Evolutionary conservation across 2,888 invertebrate genomes (phyloP), one percentile per base, ranked within the genome.

Genomic region (Macrosiphum euphorbiae): DNA sequence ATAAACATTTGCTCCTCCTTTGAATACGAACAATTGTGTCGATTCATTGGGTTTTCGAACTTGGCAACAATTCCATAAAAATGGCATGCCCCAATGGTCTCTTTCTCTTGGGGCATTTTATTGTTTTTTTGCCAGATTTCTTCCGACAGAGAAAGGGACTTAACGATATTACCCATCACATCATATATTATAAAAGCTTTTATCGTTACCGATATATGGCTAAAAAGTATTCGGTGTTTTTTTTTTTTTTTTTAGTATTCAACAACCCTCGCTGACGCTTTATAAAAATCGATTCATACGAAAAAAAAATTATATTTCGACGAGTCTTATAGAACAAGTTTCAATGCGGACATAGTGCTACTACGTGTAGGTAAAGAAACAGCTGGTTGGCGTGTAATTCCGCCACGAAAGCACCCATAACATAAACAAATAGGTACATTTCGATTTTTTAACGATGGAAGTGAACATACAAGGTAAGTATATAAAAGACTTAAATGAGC

Each of bases 81-180:
- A 87, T n/a, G 86, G 86, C 86, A 20, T 92, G 91, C 86, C 58
- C n/a, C 86, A 61, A 61, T 85, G 16, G 61, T 87, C 61, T 87
- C 61, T 61, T 90, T 90, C 47, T 87, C 61, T 50, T 28, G 47
- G 47, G 47, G 61, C 35, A 87, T 92, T 92, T 92, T 61, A 87
- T 92, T 92, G 86, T 92, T 92, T 92, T 87, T 87, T 92, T 87
- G 92, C 92, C 92, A 92, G 86, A 87, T 92, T 92, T 92, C 86
- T 87, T 26, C 28, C 86, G 61, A 87, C 92, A 87, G 44, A 35
- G 50, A 92, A 61, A 92, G 35, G 61, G 87, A 92, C 92, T 92
- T 87, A 92, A 87, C 92, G 61, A 87, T 87, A 92, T 92, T 92
- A 61, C 92, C 92, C 35, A 61, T 87, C 86, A 55, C 91, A n/a